A percentile compares a stretch with the other conserved stretches of the same genome.
These are phyloP conservation scores for Symphodus melops DNA, from an alignment of 2,113 vertebrate genomes.

Conservation along the genomic window DNA sequence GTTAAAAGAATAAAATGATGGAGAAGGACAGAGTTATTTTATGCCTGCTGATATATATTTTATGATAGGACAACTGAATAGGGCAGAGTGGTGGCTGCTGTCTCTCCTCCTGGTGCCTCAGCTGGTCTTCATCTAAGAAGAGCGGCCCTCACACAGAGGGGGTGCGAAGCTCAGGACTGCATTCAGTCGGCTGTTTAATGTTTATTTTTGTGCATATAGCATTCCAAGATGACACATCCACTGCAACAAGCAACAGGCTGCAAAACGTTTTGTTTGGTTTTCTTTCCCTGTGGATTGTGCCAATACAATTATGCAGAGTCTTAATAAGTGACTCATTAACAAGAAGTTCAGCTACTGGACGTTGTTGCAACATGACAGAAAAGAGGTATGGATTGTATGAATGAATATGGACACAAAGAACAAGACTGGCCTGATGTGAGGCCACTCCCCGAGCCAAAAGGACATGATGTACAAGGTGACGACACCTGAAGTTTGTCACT, in stretches of 20 bases:
- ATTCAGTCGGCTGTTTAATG: background rate
- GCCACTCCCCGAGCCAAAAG: background rate
- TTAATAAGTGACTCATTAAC: background rate
- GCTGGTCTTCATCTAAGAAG: background rate
- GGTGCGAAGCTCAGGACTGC: background rate
- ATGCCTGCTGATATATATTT: conserved; percentile 41
- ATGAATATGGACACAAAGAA: background rate
- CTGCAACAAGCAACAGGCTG: background rate
- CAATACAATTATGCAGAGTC: background rate
- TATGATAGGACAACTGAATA: conserved; percentile 37
- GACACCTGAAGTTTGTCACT: background rate
- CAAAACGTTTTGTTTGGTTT: background rate
- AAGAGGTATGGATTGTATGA: background rate
- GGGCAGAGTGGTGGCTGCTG: conserved; percentile 21
- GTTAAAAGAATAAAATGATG: background rate
- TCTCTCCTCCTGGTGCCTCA: background rate
- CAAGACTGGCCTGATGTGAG: background rate
- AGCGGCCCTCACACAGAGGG: conserved; percentile 3
- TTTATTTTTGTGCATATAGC: background rate
- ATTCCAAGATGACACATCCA: too few relatives aligned
- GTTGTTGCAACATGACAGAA: conserved; percentile 2
- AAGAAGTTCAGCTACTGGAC: background rate
- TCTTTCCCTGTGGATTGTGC: background rate
- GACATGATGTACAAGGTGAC: conserved; percentile 3
- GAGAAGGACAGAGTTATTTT: conserved; percentile 38